phyloP scores from a whole-genome alignment of 2,797 vertebrate species.

The Poecilia wingei region DNA sequence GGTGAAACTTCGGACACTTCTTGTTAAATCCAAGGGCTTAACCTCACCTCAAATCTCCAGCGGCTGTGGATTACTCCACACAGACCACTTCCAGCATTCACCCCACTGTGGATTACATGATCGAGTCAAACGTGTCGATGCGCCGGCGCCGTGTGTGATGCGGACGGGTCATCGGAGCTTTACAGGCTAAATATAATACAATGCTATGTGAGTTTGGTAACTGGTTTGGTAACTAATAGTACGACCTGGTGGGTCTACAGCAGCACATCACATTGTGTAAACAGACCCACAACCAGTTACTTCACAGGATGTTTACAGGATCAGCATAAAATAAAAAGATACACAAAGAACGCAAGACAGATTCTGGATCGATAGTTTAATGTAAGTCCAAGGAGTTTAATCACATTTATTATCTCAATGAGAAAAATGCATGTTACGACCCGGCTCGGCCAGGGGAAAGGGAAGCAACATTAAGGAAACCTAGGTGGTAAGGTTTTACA shows the following conservation, averaged over 20 bases:
- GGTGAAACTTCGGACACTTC: conserved; percentile 63
- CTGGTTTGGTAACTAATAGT: conserved; percentile 2
- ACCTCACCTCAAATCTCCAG: conserved; percentile 33
- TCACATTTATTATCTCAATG: not conserved
- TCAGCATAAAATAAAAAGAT: not conserved
- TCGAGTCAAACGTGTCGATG: not conserved
- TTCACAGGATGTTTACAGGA: conserved; percentile 13
- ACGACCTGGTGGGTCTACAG: conserved; percentile 5
- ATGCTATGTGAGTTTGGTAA: not conserved
- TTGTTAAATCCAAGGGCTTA: conserved; percentile 48
- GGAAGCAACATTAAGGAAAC: too few species aligned
- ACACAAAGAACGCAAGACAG: too few species aligned
- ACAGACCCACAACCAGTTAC: conserved; percentile 28
- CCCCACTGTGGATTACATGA: not conserved
- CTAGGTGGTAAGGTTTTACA: too few species aligned
- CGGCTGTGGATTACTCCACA: not conserved
- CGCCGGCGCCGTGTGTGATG: not conserved
- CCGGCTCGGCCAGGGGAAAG: too few species aligned
- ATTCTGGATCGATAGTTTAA: not conserved
- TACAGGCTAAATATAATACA: conserved; percentile 1
- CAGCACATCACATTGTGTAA: not conserved
- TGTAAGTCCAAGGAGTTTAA: not conserved
- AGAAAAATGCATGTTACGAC: too few species aligned
- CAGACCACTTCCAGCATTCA: conserved; percentile 3
- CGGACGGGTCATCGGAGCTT: not conserved